Conservation (phyloP, 2,888 invertebrate species). For the Melanophora roralis region DNA sequence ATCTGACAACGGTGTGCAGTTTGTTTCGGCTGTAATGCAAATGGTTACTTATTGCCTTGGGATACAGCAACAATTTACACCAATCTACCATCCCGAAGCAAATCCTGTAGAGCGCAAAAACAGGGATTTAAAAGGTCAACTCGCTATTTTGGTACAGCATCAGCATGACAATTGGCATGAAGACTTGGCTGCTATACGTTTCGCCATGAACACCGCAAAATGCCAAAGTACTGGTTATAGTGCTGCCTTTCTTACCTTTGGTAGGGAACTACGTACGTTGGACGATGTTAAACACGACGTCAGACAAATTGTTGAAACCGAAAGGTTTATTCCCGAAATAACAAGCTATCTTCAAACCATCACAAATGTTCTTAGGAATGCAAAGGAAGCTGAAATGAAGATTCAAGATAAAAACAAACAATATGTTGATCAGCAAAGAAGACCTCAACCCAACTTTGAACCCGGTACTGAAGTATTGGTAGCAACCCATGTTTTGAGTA, state of each 20-base stretch:
- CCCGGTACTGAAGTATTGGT: constrained; percentile 65
- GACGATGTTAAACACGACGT: constrained; percentile 68
- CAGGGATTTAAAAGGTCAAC: constrained; percentile 28
- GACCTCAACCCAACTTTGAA: constrained; percentile 55
- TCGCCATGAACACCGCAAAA: too few species aligned
- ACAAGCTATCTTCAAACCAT: not conserved
- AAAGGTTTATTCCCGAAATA: constrained; percentile 37
- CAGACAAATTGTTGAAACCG: constrained; percentile 52
- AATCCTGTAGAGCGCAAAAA: constrained; percentile 59
- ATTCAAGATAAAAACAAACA: constrained; percentile 61
- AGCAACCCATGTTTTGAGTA: constrained; percentile 62
- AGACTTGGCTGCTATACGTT: constrained; percentile 67
- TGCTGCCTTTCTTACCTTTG: too few species aligned
- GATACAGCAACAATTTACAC: constrained; percentile 55
- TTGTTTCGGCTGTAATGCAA: constrained; percentile 71
- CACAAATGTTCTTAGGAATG: constrained; percentile 20
- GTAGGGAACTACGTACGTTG: constrained; percentile 68
- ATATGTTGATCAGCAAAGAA: constrained; percentile 57
- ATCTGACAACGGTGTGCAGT: constrained; percentile 72
- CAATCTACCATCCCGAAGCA: constrained; percentile 59
- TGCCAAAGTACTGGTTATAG: too few species aligned
- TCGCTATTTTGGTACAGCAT: constrained; percentile 50
- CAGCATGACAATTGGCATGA: constrained; percentile 52
- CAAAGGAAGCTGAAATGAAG: constrained; percentile 52
- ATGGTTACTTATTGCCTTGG: constrained; percentile 60